A percentile compares a stretch with the other conserved stretches of the same genome.
Evolutionary conservation across 2,113 vertebrate genomes (phyloP).

Genomic region (Neodon shergylaensis): DNA sequence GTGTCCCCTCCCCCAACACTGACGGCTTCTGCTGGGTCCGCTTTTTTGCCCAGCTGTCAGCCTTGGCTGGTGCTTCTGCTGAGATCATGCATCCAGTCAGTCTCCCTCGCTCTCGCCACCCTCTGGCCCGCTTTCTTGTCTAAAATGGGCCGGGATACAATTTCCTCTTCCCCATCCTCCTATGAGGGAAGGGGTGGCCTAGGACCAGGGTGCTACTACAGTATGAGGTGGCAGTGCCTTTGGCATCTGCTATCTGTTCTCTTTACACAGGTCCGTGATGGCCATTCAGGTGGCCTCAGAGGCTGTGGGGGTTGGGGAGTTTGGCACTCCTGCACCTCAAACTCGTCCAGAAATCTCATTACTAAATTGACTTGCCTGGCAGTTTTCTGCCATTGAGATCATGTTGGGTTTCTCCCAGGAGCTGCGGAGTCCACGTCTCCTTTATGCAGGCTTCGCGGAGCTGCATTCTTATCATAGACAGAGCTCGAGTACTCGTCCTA

Average conservation of each 20-base stretch:
- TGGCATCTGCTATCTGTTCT: not conserved
- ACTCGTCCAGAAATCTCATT: not conserved
- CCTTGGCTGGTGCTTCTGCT: not conserved
- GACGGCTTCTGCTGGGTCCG: not conserved
- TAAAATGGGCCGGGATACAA: not conserved
- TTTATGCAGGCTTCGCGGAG: not conserved
- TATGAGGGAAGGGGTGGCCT: not conserved
- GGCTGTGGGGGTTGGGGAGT: not conserved
- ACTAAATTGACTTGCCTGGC: not conserved
- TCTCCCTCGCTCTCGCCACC: not conserved
- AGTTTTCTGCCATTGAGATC: not conserved
- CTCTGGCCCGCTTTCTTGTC: not conserved
- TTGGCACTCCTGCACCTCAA: not conserved
- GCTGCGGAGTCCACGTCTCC: not conserved
- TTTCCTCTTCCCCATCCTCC: not conserved
- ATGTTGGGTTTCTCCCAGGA: not conserved
- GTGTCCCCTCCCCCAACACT: not conserved
- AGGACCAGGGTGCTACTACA: not conserved
- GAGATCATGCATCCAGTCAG: not conserved
- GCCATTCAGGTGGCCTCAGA: not conserved
- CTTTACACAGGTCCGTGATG: not conserved
- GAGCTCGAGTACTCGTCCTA: not conserved
- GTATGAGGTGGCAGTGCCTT: not conserved
- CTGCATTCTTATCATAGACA: not conserved
- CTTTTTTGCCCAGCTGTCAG: not conserved